Evolutionary conservation across 1,140 invertebrate genomes (phyloP).

Genomic region (Sycobia sp.): DNA sequence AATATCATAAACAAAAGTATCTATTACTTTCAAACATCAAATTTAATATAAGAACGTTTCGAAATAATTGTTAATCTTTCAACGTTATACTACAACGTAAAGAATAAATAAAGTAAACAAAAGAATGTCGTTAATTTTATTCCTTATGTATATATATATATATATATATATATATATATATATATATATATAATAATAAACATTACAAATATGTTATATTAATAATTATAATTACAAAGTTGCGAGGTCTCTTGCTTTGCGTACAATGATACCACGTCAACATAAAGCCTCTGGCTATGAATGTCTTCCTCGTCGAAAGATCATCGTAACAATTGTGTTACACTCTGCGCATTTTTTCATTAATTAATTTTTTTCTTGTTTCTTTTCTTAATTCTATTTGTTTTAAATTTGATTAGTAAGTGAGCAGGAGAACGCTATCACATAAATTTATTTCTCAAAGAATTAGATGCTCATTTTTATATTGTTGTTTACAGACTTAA

Average conservation of each 20-base stretch:
- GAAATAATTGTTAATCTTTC: conserved; percentile 10
- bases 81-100: conserved; percentile 20
- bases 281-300: conserved; percentile 21
- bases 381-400: no score
- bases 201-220: no score
- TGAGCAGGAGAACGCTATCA: conserved; percentile 13
- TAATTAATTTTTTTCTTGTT: neutral
- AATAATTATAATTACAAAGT: conserved; percentile 20
- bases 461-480: no score
- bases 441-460: conserved; percentile 27
- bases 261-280: conserved; percentile 11
- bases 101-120: conserved; percentile 18
- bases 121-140: conserved; percentile 8
- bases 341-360: neutral
- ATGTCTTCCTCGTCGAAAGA: neutral
- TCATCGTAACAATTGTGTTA: neutral
- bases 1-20: conserved; percentile 20
- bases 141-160: conserved; percentile 17
- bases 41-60: conserved; percentile 16
- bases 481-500: no score
- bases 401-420: conserved; percentile 14
- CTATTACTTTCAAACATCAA: conserved; percentile 16
- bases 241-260: conserved; percentile 14
- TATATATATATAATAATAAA: conserved; percentile 18
- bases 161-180: conserved; percentile 13